Base-by-base conservation (phyloP, 2,888 invertebrate species). In the Hemithea aestivaria region DNA sequence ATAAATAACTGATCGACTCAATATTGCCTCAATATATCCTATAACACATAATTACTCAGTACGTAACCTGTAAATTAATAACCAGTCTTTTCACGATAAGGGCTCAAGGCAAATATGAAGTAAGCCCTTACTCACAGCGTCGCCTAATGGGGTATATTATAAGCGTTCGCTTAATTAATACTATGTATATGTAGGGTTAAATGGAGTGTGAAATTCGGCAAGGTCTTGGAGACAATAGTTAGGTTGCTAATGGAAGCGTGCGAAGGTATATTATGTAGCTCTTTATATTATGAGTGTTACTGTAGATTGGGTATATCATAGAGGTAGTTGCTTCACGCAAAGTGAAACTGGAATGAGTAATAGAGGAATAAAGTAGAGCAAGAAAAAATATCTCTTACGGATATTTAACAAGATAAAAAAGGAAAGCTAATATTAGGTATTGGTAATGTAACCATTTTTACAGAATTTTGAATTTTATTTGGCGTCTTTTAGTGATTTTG, bases 111-210 rank as follows among this genome's bases (percentile, higher is more conserved):
- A 39, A 42, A 57, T 48, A 48, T 40, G 51, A 40, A 45, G 48
- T 32, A 55, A 56, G 52, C 45, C 58, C 48, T 53, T 49, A 53
- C 46, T 45, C 36, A 40, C 39, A 51, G 39, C 54, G 39, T 47
- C 45, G 44, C 48, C 32, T 51, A 53, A 56, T 56, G 53, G 45
- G 44, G 53, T 60, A 45, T 51, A 60, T 50, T 55, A 53, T 51
- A 53, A 40, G 48, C 45, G 43, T 43, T 12, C 27, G 21, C 40
- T 50, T 51, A 55, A 60, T 53, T 60, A 55, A 58, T 51, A 44
- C 31, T 28, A 34, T 24, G 28, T 42, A 34, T 40, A 30, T 42
- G 36, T 51, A 32, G 20, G 42, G 30, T 36, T 38, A 35, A 40
- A 44, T 48, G 42, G 43, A 47, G 45, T 51, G 51, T 45, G 43